Evolutionary conservation across 2,797 vertebrate species (phyloP).

Genomic region (Podarcis siculus): DNA sequence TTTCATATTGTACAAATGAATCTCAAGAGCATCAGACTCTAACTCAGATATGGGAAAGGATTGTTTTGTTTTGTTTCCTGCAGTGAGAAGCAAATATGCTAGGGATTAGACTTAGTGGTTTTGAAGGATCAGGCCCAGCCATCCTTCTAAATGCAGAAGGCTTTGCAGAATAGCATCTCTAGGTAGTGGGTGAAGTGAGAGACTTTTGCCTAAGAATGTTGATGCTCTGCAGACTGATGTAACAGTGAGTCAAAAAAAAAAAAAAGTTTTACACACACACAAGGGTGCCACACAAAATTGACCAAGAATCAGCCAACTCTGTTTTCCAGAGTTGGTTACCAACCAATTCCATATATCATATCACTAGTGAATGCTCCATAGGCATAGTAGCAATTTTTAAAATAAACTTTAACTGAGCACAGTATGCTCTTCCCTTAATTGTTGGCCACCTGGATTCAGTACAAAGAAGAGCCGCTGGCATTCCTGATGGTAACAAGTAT

Average conservation of each 20-base stretch:
- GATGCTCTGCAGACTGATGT: not conserved
- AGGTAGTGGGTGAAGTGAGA: not conserved
- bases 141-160: not conserved
- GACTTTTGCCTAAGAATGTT: not conserved
- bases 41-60: not conserved
- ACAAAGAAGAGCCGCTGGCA: too few species aligned
- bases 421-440: too few species aligned
- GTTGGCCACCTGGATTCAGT: too few species aligned
- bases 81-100: not conserved
- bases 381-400: too few species aligned
- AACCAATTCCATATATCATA: too few species aligned
- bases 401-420: too few species aligned
- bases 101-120: not conserved
- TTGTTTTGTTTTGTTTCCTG: not conserved
- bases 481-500: too few species aligned
- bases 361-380: too few species aligned
- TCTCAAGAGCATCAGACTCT: not conserved
- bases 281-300: too few species aligned
- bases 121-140: not conserved
- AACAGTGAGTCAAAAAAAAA: not conserved
- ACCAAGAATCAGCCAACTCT: not conserved
- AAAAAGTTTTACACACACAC: too few species aligned
- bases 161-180: not conserved
- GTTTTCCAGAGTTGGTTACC: too few species aligned
- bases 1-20: not conserved